A percentile compares a stretch with the other conserved stretches of the same genome.
Evolutionary conservation across 2,113 vertebrate genomes (phyloP).

Genomic region (Felis chaus): DNA sequence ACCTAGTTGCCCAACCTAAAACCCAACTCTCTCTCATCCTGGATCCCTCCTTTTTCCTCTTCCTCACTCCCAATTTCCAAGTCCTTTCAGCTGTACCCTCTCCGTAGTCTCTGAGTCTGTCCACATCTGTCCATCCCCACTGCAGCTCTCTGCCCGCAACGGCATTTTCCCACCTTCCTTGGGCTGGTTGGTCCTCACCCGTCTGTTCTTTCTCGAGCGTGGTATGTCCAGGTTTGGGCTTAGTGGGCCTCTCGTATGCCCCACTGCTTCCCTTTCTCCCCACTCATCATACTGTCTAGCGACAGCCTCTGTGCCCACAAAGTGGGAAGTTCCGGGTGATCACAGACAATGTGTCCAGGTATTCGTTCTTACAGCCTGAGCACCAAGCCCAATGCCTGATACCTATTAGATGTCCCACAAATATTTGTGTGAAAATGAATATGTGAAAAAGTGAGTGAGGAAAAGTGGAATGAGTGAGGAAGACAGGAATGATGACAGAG

Average conservation of each 20-base stretch:
- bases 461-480: background rate
- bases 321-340: background rate
- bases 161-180: fast-evolving
- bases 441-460: background rate
- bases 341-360: background rate
- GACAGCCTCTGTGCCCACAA: background rate
- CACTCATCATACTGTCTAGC: fast-evolving
- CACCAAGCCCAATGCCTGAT: background rate
- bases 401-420: background rate
- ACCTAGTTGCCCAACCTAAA: background rate
- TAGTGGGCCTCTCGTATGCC: fast-evolving
- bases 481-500: background rate
- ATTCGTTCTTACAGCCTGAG: background rate
- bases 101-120: background rate
- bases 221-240: background rate
- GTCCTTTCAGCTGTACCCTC: fast-evolving
- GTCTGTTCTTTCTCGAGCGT: background rate
- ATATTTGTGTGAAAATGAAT: background rate
- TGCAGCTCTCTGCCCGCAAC: background rate
- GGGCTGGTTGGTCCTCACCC: background rate
- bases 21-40: background rate
- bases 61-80: background rate
- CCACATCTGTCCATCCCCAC: background rate
- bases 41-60: background rate
- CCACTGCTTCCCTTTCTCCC: background rate